These are phyloP conservation scores for Gastrophysa polygoni DNA, from an alignment of 2,888 invertebrate genomes.

Conservation along the genomic window DNA sequence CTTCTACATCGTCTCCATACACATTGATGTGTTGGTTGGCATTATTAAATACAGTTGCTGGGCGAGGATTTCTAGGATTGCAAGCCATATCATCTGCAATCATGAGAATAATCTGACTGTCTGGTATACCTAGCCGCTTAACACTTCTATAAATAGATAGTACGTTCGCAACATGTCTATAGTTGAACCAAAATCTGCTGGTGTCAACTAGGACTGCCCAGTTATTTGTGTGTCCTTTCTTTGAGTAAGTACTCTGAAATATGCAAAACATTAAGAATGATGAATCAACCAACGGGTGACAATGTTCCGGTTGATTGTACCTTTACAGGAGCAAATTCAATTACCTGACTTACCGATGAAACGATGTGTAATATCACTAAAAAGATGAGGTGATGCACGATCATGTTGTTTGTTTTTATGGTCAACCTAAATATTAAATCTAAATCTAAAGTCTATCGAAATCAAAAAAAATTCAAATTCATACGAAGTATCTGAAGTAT, in stretches of 20 bases:
- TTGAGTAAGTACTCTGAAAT: conserved; percentile 20
- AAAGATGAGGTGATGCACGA: background rate
- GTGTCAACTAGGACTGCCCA: conserved; percentile 99
- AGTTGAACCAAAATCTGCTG: conserved; percentile 99
- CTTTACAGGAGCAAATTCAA: no score
- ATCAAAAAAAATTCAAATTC: no score
- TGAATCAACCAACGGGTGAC: no score
- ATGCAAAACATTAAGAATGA: background rate
- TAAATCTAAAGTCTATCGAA: no score
- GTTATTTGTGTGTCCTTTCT: conserved; percentile 90
- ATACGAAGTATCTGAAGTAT: no score
- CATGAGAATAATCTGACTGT: conserved; percentile 98
- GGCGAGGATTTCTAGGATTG: conserved; percentile 95
- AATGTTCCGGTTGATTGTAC: no score
- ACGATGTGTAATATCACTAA: background rate
- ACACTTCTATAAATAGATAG: conserved; percentile 97
- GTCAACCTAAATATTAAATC: background rate
- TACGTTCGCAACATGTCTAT: conserved; percentile 98
- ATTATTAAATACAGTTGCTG: conserved; percentile 98
- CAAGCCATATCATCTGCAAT: conserved; percentile 99
- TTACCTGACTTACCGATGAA: conserved; percentile 5
- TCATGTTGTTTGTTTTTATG: background rate
- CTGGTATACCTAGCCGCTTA: conserved; percentile 97
- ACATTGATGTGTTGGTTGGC: conserved; percentile 98
- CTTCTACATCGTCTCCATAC: conserved; percentile 99